Base-by-base conservation (phyloP, 2,888 invertebrate genomes). In the Neoaliturus tenellus region DNA sequence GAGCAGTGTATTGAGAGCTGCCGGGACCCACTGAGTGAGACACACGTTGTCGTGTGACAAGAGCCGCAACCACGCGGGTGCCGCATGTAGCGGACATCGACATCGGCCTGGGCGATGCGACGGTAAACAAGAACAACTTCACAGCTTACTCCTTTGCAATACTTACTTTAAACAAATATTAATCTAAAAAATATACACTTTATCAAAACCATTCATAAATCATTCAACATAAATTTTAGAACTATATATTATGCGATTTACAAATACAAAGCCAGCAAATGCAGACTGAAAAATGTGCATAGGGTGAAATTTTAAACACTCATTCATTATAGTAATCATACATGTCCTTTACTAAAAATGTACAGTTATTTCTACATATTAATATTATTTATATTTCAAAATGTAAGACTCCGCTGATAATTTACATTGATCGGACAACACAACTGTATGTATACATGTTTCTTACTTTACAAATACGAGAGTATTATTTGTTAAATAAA, bases 291-390 rank as follows among this genome's bases (percentile, higher is more conserved):
- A n/a, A 75, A 41, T 78, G 55, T 55, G 55, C 35, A 51, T 81
- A 55, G 20, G n/a, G 71, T 82, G 69, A 71, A 73, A 33, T 73
- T 35, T 82, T 14, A 69, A 35, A 82, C 73, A 73, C 35, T 55
- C 73, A 82, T 73, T 82, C 82, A 82, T 73, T 35, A 82, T 82
- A 71, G 69, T 71, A 28, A 82, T 71, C 82, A 48, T 82, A 71
- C 41, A 82, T 28, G 25, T 82, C 82, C 71, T 48, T 73, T 82
- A 73, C 82, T 82, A 82, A 82, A 82, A 82, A 82, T 82, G 82
- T 82, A 82, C 82, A 82, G 39, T 73, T 82, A 82, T 73, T 82
- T 39, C 82, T 82, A 82, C 82, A 82, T 51, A 35, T 69, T 82
- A 73, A 69, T 55, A 82, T 82, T 73, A 81, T 82, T 48, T 73